These are phyloP conservation scores for Leucosticte australis DNA, from an alignment of 2,113 vertebrate species.

Conservation along the genomic window DNA sequence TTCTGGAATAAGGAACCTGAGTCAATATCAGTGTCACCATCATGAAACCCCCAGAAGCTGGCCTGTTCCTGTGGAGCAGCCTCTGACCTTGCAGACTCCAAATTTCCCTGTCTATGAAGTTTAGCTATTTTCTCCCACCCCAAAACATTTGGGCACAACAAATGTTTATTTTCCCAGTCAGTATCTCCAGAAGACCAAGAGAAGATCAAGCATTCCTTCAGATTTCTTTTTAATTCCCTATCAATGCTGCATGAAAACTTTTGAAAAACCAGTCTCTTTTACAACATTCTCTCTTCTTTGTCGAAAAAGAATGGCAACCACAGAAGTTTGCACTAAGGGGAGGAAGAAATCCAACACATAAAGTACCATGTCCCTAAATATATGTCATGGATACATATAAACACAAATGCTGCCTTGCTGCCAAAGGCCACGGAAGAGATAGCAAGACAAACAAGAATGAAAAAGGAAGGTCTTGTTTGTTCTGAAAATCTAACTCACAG, in stretches of 20 bases:
- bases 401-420: background rate
- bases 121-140: background rate
- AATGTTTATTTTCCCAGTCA: background rate
- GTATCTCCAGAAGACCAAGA: background rate
- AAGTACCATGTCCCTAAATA: background rate
- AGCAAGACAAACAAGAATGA: constrained; percentile 14
- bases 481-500: background rate
- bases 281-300: background rate
- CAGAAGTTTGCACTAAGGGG: background rate
- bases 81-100: background rate
- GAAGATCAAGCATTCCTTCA: background rate
- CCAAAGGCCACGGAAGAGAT: background rate
- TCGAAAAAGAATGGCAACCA: background rate
- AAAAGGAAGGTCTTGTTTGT: constrained; percentile 15
- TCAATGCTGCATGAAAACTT: background rate
- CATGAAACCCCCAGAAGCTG: background rate
- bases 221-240: background rate
- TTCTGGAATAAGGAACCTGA: background rate
- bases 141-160: background rate
- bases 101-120: background rate
- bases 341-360: background rate
- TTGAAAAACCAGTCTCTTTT: background rate
- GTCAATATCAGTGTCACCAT: background rate
- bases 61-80: background rate
- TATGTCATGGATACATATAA: background rate